Base-by-base conservation (phyloP, 2,888 invertebrate species). In the Boloria euphrosyne region DNA sequence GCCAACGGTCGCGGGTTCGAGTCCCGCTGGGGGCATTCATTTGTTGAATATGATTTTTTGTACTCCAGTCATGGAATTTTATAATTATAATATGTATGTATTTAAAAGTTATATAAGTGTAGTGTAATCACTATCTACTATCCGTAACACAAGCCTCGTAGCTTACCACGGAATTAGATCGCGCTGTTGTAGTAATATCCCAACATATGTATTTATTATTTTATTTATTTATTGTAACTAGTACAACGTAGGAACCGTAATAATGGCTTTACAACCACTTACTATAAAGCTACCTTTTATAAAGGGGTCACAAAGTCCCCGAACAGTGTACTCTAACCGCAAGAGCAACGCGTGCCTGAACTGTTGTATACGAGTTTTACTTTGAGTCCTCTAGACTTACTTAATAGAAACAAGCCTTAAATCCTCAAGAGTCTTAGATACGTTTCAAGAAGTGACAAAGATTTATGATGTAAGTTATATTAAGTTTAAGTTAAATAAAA, bases 221-320 rank as follows among this genome's bases (percentile, higher is more conserved):
- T 67, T 44, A 62, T 52, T 55, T 3, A 22, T 44, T 55, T 44
- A 55, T 55, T 18, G 22, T 57, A 27, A 57, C 46, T 57, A 57
- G 16, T 46, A 57, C 44, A 49, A 49, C 58, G 31, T 59, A 18
- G 54, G 59, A 31, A 63, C 53, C 54, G 38, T 63, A 63, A 54
- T 54, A 59, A 59, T 63, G 54, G 59, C 31, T 50, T 49, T 63
- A 59, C 58, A 52, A 52, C 55, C 54, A 16, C 51, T 53, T 43
- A 63, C 54, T 50, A 67, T 54, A 55, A 57, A 47, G 47, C 54
- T 31, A 57, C 52, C 44, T 62, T 27, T 16, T 60, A 31, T 17
- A 60, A 58, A 60, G 46, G 59, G 54, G 59, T 44, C 59, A 60
- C 59, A 63, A 67, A 54, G 63, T 38, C 44, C 22, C 43, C 27